phyloP scores from a whole-genome alignment of 2,888 invertebrate species.

The Eucera pruinosa region DNA sequence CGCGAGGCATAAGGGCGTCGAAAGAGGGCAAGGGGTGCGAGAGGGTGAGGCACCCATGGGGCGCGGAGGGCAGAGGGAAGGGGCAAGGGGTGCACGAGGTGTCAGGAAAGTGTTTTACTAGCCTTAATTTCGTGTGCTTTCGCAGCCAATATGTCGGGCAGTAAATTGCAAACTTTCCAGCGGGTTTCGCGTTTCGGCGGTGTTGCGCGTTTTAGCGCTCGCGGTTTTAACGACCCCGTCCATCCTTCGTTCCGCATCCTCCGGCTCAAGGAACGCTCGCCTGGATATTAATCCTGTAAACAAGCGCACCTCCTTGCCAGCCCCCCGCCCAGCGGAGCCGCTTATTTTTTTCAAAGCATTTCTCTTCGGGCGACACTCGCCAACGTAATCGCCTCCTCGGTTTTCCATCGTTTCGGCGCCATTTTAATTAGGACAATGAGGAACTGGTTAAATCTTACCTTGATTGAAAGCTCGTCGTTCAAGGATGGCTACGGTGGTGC shows the following conservation, averaged over 20 bases:
- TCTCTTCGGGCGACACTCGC: not conserved
- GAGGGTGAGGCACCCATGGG: constrained; percentile 13
- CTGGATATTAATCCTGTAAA: constrained; percentile 78
- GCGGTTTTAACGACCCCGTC: constrained; percentile 71
- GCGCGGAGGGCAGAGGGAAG: constrained; percentile 13
- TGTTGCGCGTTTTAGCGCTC: constrained; percentile 73
- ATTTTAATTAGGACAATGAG: no score
- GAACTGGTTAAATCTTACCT: no score
- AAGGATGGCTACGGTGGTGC: no score
- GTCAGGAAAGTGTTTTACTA: constrained; percentile 83
- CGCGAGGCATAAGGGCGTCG: constrained; percentile 21
- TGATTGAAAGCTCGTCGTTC: no score
- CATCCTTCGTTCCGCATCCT: constrained; percentile 28
- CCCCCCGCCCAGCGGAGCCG: constrained; percentile 3
- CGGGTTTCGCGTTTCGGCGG: constrained; percentile 73
- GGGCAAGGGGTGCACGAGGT: constrained; percentile 56
- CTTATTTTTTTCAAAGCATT: not conserved
- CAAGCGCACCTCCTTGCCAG: constrained; percentile 62
- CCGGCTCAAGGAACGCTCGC: constrained; percentile 65
- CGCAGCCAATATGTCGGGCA: constrained; percentile 83
- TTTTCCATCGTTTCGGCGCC: not conserved
- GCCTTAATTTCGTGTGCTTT: constrained; percentile 83
- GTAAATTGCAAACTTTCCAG: constrained; percentile 82
- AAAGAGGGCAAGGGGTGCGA: not conserved
- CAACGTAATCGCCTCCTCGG: not conserved